Conservation (phyloP, 2,888 invertebrate genomes). For the Trissolcus brochymenae region DNA sequence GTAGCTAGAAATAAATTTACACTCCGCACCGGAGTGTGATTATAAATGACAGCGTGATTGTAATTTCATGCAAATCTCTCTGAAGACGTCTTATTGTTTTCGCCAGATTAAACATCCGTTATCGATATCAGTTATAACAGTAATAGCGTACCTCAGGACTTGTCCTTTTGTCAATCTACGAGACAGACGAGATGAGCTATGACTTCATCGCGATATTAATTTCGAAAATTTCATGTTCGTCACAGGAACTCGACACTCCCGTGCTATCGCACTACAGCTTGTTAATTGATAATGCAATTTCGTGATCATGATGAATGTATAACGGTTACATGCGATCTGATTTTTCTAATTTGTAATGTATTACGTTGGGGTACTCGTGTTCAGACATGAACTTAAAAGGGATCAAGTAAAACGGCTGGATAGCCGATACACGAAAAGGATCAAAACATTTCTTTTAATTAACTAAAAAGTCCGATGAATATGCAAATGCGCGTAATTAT, state of each 20-base stretch:
- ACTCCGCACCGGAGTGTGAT: neutral
- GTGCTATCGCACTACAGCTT: too few species aligned
- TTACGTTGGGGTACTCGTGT: slow-evolving; percentile 23
- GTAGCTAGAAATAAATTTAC: neutral
- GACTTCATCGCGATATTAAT: slow-evolving; percentile 8
- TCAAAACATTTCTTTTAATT: slow-evolving; percentile 55
- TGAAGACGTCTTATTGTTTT: slow-evolving; percentile 2
- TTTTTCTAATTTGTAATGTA: slow-evolving; percentile 17
- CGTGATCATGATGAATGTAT: slow-evolving; percentile 3
- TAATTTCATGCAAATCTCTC: slow-evolving; percentile 7
- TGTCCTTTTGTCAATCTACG: slow-evolving; percentile 18
- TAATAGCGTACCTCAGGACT: slow-evolving; percentile 5
- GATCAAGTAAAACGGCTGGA: slow-evolving; percentile 15
- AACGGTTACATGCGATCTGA: slow-evolving; percentile 13
- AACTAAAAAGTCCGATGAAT: slow-evolving; percentile 55
- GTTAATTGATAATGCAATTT: neutral
- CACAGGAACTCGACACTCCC: neutral
- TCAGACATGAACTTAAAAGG: slow-evolving; percentile 31
- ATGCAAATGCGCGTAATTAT: slow-evolving; percentile 55
- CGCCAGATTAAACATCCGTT: slow-evolving; percentile 8
- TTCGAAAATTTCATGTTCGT: neutral
- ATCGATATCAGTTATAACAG: slow-evolving; percentile 10
- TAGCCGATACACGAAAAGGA: slow-evolving; percentile 36
- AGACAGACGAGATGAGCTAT: slow-evolving; percentile 11
- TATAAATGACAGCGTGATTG: neutral